Evolutionary conservation across 2,797 vertebrate genomes (phyloP), one percentile per base, ranked within the genome.

Genomic region (Myotis findleyi): DNA sequence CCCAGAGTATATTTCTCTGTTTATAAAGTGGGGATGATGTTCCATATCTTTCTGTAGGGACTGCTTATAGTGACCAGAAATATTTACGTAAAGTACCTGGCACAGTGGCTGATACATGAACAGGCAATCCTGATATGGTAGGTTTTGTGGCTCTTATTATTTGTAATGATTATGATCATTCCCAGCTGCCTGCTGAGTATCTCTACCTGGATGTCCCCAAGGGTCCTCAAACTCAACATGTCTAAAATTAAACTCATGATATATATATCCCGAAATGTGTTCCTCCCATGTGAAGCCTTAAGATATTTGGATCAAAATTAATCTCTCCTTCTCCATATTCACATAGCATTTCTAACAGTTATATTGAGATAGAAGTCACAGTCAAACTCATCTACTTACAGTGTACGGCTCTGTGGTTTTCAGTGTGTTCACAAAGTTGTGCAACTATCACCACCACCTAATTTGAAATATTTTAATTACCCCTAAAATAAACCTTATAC

Each of bases 231-330:
- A 62, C 21, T 81, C 16, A 16, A 25, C 25, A 14, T 20, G 0
- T 49, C 57, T 41, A 23, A 83, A 69, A 47, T 36, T 73, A 12
- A 88, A 73, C 5, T 18, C 51, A 23, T 6, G 5, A 2, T 1
- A 38, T 44, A 38, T 44, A 2, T 38, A 4, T 7, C 9, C 4
- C 36, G 16, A 14, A 16, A 59, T 21, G 38, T 59, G 14, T 13
- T n/a, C 80, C 69, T 91, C 53, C n/a, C 75, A 23, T 59, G 49
- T 72, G 75, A 96, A 93, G 33, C 8, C 68, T 85, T 76, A 33
- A 16, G 41, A 10, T 69, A 66, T 21, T 13, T 91, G 2, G 23
- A 76, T 87, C 59, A 79, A 83, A 94, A 89, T 49, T 49, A 51
- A 47, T 49, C 71, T 80, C 27, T 84, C 72, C 21, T 69, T 77